A percentile compares a stretch with the other conserved stretches of the same genome.
Evolutionary conservation across 2,797 vertebrate species (phyloP).

Genomic region (Ibycter americanus): DNA sequence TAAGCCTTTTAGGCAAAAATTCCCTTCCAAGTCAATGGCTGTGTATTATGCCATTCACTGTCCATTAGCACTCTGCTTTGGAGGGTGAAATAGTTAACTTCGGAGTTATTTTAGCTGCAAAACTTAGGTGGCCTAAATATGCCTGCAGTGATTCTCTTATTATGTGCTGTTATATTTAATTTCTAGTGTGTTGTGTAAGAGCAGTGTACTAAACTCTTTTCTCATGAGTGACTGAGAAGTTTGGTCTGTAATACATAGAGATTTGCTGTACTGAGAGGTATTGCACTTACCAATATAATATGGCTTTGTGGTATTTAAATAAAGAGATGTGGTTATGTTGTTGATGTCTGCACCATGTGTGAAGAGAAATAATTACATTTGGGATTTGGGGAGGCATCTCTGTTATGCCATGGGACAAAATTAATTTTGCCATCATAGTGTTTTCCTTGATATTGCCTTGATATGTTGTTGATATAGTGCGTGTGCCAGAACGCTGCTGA

Average conservation of each 20-base stretch:
- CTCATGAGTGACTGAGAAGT: conserved; percentile 10
- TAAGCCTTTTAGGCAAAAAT: conserved; percentile 42
- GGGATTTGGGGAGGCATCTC: background rate
- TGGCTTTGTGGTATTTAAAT: background rate
- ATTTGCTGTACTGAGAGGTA: background rate
- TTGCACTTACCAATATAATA: background rate
- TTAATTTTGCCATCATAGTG: background rate
- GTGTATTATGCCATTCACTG: conserved; percentile 24
- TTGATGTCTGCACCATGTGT: background rate
- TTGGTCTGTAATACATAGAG: background rate
- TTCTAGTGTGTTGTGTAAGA: conserved; percentile 43
- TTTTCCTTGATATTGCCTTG: background rate
- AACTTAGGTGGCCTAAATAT: conserved; percentile 51
- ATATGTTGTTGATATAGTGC: background rate
- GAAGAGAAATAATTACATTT: background rate
- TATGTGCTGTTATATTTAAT: conserved; percentile 34
- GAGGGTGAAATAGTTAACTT: conserved; percentile 53
- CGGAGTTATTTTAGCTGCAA: conserved; percentile 18
- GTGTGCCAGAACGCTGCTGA: background rate
- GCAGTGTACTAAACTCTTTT: background rate
- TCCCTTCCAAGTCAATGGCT: conserved; percentile 52
- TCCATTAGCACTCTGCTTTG: conserved; percentile 34
- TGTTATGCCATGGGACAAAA: background rate
- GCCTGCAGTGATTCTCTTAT: background rate
- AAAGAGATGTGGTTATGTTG: background rate